Percentiles rank a stretch among this genome's conserved stretches.
phyloP scores from a whole-genome alignment of 2,888 invertebrate species.

The Aspidiotus rigidus region DNA sequence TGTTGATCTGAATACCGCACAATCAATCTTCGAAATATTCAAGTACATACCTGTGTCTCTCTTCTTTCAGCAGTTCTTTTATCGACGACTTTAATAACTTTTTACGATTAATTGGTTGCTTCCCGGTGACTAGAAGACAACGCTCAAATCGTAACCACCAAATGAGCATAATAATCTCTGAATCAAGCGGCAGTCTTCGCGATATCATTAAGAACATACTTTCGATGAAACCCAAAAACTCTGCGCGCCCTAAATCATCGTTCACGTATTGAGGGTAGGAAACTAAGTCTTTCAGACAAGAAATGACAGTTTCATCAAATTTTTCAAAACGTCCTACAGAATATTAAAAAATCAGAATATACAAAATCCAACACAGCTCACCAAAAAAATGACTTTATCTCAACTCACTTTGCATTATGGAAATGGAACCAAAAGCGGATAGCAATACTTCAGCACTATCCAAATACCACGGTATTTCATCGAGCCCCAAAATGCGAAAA shows the following conservation, averaged over 20 bases:
- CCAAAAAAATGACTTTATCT: neutral
- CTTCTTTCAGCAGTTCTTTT: conserved; percentile 25
- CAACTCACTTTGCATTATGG: conserved; percentile 18
- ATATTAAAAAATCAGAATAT: neutral
- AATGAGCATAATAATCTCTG: conserved; percentile 44
- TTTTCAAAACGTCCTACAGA: conserved; percentile 8
- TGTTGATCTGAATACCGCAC: too few species aligned
- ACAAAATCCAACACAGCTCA: neutral
- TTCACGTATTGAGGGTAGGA: conserved; percentile 26
- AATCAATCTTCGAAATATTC: neutral
- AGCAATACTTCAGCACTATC: conserved; percentile 35
- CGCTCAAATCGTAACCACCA: conserved; percentile 58
- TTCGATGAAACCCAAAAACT: conserved; percentile 17
- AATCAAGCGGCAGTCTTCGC: conserved; percentile 9
- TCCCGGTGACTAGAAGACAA: conserved; percentile 41
- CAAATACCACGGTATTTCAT: conserved; percentile 36
- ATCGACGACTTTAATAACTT: conserved; percentile 17
- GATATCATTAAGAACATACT: conserved; percentile 16
- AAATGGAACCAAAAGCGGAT: conserved; percentile 20
- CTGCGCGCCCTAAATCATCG: conserved; percentile 17
- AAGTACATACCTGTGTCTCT: conserved; percentile 19
- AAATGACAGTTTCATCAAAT: conserved; percentile 14
- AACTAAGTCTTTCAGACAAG: conserved; percentile 23
- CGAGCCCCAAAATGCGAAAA: conserved; percentile 33
- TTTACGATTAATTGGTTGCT: conserved; percentile 16